phyloP scores from a whole-genome alignment of 2,797 vertebrate species.

The Ataeniobius toweri region DNA sequence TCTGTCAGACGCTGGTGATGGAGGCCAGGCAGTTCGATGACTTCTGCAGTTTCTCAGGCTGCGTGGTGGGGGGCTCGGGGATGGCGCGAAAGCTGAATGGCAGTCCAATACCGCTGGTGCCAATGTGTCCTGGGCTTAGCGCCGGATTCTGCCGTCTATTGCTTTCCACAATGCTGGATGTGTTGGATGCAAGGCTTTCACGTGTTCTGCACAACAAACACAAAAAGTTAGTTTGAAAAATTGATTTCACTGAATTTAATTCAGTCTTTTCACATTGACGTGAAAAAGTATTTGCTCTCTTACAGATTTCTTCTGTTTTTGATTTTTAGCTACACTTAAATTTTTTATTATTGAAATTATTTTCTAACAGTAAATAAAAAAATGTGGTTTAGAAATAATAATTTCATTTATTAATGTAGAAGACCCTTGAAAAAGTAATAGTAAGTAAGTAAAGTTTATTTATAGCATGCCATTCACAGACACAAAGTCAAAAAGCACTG shows the following conservation, averaged over 20 bases:
- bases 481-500: too few species aligned
- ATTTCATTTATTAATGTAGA: too few species aligned
- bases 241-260: not conserved
- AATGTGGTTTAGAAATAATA: too few species aligned
- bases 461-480: too few species aligned
- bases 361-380: too few species aligned
- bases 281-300: not conserved
- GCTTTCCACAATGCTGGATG: conserved; percentile 99
- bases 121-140: conserved; percentile 95
- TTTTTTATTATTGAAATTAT: too few species aligned
- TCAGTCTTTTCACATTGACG: not conserved
- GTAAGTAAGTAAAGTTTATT: too few species aligned
- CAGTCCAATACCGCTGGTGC: conserved; percentile 86
- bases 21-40: conserved; percentile 98
- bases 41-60: conserved; percentile 98
- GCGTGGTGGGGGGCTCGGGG: conserved; percentile 87
- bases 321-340: not conserved
- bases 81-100: conserved; percentile 94
- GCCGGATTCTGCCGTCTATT: conserved; percentile 97
- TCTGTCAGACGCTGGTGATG: conserved; percentile 98
- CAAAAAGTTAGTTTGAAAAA: conserved; percentile 8
- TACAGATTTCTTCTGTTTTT: not conserved
- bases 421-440: too few species aligned
- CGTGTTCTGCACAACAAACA: conserved; percentile 85
- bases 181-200: conserved; percentile 99